Percentiles rank a stretch among this genome's conserved stretches.
Conservation (phyloP, 2,797 vertebrate genomes). For the Momotus momota region DNA sequence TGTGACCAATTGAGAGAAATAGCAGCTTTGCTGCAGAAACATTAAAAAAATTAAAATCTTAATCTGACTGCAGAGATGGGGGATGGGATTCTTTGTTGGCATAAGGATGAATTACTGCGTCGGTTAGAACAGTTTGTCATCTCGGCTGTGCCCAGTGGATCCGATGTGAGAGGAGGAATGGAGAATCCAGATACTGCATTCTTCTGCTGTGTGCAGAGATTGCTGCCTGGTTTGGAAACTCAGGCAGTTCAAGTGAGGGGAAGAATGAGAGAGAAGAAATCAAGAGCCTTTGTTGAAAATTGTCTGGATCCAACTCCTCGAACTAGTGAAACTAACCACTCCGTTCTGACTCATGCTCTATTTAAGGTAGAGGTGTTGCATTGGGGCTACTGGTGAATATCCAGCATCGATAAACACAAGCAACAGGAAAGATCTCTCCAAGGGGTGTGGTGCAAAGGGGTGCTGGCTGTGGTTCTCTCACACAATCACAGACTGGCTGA, state of each 20-base stretch:
- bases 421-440: neutral
- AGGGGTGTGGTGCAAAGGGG: fast-evolving
- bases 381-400: neutral
- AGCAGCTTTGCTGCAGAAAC: neutral
- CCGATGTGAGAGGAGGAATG: neutral
- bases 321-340: neutral
- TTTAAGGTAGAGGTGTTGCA: neutral
- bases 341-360: fast-evolving
- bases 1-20: neutral
- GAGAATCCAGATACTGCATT: neutral
- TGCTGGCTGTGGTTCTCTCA: neutral
- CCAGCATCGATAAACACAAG: neutral
- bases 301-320: neutral
- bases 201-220: neutral
- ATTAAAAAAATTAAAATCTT: neutral
- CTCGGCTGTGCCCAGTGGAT: neutral
- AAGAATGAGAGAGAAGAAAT: neutral
- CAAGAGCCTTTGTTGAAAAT: neutral
- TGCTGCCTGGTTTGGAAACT: neutral
- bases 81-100: neutral
- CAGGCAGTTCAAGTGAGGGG: neutral
- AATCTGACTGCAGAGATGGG: neutral
- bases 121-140: neutral
- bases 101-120: neutral
- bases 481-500: neutral